phyloP scores from a whole-genome alignment of 2,797 vertebrate species.

The Dryobates pubescens region DNA sequence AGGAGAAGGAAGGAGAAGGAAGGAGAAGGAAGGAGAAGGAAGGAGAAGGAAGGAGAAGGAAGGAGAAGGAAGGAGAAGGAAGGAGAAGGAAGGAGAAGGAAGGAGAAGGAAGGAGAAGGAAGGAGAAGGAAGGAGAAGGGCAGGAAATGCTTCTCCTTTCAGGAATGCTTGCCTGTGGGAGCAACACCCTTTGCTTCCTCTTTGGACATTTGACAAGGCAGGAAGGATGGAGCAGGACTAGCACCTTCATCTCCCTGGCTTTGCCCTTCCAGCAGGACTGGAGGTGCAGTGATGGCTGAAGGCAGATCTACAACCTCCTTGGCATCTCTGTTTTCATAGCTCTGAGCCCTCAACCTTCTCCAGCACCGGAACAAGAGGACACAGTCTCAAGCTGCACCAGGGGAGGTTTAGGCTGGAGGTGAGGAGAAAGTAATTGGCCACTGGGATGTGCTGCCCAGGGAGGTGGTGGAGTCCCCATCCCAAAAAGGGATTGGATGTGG shows the following conservation, averaged over 20 bases:
- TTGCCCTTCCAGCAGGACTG: neutral
- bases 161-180: conserved; percentile 31
- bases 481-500: no score
- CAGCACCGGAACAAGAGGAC: neutral
- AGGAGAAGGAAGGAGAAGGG: conserved; percentile 30
- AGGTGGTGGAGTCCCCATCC: no score
- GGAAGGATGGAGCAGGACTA: conserved; percentile 47
- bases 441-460: no score
- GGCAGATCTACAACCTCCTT: neutral
- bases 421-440: no score
- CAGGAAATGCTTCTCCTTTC: conserved; percentile 21
- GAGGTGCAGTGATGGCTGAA: neutral
- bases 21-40: no score
- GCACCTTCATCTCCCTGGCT: neutral
- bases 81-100: no score
- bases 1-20: no score
- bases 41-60: no score
- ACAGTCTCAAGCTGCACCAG: no score
- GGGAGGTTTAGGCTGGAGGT: no score
- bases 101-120: no score
- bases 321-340: neutral
- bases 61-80: no score
- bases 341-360: neutral
- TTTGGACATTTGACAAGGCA: conserved; percentile 60
- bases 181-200: conserved; percentile 38